These are phyloP conservation scores for Sphaerophoria rueppellii DNA, from an alignment of 2,888 invertebrate species.

Conservation along the genomic window DNA sequence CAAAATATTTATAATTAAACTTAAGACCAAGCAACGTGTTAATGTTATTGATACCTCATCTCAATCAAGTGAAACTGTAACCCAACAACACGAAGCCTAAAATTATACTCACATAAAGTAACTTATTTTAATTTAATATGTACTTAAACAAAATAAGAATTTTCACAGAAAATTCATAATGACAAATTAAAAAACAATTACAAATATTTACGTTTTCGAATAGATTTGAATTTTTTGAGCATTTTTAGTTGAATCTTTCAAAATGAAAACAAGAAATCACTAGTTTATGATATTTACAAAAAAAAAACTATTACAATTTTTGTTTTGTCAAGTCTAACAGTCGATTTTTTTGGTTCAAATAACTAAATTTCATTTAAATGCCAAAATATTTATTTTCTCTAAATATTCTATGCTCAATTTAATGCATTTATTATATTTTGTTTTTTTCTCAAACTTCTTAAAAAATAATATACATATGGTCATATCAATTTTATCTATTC, in stretches of 20 bases:
- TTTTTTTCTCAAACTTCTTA: background rate
- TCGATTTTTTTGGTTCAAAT: conserved; percentile 2
- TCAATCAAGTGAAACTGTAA: conserved; percentile 31
- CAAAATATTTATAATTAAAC: conserved; percentile 45
- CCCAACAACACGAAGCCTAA: conserved; percentile 35
- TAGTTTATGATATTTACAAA: conserved; percentile 14
- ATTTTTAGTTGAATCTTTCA: conserved; percentile 55
- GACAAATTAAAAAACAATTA: conserved; percentile 37
- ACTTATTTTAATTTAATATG: conserved; percentile 13
- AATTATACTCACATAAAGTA: conserved; percentile 30
- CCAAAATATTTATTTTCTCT: conserved; percentile 17
- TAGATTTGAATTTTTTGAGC: conserved; percentile 65
- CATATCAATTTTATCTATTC: conserved; percentile 39
- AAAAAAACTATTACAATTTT: conserved; percentile 30
- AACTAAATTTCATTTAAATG: conserved; percentile 57
- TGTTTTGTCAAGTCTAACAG: conserved; percentile 19
- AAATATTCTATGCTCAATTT: conserved; percentile 46
- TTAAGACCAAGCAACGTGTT: conserved; percentile 57
- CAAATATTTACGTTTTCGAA: conserved; percentile 25
- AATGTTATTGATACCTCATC: conserved; percentile 31
- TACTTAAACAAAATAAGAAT: conserved; percentile 68
- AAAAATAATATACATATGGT: background rate
- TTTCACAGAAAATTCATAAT: conserved; percentile 76
- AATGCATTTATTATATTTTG: conserved; percentile 39
- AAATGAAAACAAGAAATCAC: background rate